Percentiles rank a stretch among this genome's conserved stretches.
These are phyloP conservation scores for Hemaris fuciformis DNA, from an alignment of 2,888 invertebrate genomes.

Conservation along the genomic window DNA sequence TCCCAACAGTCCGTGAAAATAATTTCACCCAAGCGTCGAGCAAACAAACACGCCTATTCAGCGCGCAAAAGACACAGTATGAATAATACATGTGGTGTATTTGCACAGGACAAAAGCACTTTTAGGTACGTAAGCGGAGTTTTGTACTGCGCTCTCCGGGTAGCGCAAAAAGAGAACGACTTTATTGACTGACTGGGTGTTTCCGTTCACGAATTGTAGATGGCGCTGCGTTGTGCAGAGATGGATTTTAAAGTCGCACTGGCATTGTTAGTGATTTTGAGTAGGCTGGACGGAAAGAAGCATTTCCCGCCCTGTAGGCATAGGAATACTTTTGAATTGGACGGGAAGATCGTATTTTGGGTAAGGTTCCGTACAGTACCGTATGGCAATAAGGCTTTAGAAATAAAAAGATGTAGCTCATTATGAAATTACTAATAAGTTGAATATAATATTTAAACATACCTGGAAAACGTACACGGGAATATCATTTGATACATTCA, in stretches of 20 bases:
- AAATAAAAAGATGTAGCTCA: no score
- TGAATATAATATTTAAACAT: no score
- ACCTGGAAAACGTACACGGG: no score
- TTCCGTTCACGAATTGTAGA: slow-evolving; percentile 24
- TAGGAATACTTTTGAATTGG: no score
- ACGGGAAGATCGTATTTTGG: background rate
- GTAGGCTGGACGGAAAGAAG: background rate
- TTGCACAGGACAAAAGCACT: slow-evolving; percentile 59
- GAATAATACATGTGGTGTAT: slow-evolving; percentile 66
- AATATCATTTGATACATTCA: background rate
- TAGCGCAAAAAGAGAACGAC: slow-evolving; percentile 35
- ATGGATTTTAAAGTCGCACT: background rate
- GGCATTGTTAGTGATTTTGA: background rate
- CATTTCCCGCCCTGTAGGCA: background rate
- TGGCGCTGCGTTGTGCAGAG: slow-evolving; percentile 26
- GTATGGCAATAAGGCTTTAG: background rate
- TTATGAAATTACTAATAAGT: no score
- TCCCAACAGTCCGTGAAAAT: slow-evolving; percentile 17
- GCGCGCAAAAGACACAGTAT: slow-evolving; percentile 49
- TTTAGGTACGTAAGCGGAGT: slow-evolving; percentile 52
- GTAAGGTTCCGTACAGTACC: background rate
- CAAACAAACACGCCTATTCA: slow-evolving; percentile 32
- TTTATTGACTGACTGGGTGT: slow-evolving; percentile 7
- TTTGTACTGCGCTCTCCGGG: slow-evolving; percentile 25
- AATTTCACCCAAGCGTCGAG: slow-evolving; percentile 14